Percentiles rank a stretch among this genome's conserved stretches.
These are phyloP conservation scores for Molanna angustata DNA, from an alignment of 2,888 invertebrate species.

Conservation along the genomic window DNA sequence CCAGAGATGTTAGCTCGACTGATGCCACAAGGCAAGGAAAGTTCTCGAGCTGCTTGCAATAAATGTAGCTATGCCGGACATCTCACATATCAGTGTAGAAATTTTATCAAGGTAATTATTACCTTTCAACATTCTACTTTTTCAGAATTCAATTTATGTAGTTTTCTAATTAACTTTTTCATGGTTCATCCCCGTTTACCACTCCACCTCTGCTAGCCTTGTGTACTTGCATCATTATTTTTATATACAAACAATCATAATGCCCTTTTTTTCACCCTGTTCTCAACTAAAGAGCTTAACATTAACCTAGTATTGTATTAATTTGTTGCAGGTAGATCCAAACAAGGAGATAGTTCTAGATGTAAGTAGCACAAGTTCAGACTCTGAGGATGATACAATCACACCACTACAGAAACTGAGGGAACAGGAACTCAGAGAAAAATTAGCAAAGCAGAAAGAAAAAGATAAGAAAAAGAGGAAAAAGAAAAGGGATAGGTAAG, in stretches of 20 bases:
- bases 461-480: slow-evolving; percentile 14
- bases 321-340: slow-evolving; percentile 79
- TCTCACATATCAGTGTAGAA: slow-evolving; percentile 92
- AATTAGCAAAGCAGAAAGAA: slow-evolving; percentile 12
- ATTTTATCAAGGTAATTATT: slow-evolving; percentile 78
- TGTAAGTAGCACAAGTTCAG: slow-evolving; percentile 92
- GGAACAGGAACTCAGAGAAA: slow-evolving; percentile 68
- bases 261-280: too few relatives aligned
- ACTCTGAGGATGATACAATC: slow-evolving; percentile 74
- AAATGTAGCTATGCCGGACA: slow-evolving; percentile 97
- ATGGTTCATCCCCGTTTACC: too few relatives aligned
- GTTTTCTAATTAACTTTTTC: too few relatives aligned
- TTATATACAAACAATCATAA: too few relatives aligned
- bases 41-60: slow-evolving; percentile 82
- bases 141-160: neutral
- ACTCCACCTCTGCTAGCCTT: too few relatives aligned
- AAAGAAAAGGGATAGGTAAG: slow-evolving; percentile 19
- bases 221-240: too few relatives aligned
- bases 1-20: slow-evolving; percentile 17
- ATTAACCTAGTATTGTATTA: slow-evolving; percentile 7
- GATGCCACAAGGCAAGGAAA: slow-evolving; percentile 60
- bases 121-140: neutral
- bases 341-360: slow-evolving; percentile 90
- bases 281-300: too few relatives aligned
- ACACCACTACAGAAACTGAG: slow-evolving; percentile 80